phyloP scores from a whole-genome alignment of 2,888 invertebrate species.

The Phengaris arion region DNA sequence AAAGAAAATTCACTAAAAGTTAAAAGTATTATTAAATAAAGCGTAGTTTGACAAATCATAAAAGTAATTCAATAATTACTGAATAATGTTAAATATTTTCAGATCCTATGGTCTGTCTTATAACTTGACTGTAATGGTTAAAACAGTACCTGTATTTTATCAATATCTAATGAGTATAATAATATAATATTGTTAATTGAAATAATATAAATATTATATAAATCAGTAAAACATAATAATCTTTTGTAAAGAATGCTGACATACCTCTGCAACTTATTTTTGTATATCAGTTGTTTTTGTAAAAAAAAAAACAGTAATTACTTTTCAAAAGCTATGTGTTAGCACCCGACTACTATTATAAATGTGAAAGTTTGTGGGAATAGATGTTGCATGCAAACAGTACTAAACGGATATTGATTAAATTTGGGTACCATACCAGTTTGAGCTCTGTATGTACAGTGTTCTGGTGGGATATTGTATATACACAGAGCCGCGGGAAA shows the following conservation, averaged over 20 bases:
- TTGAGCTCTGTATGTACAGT: no score
- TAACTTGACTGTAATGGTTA: background rate
- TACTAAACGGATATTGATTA: no score
- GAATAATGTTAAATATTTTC: background rate
- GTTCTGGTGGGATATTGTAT: no score
- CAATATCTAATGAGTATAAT: background rate
- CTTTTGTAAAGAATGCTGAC: background rate
- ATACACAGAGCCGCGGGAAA: no score
- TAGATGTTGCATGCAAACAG: no score
- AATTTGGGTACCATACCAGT: no score
- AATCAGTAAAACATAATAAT: background rate
- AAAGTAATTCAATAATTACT: background rate
- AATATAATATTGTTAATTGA: background rate
- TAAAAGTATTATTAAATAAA: constrained; percentile 1
- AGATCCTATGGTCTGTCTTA: background rate
- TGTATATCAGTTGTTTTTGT: no score
- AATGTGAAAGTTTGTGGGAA: no score
- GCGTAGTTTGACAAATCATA: background rate
- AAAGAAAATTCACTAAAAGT: background rate
- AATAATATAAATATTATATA: background rate
- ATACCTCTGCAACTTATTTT: no score
- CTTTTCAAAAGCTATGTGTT: no score
- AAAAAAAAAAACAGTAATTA: no score
- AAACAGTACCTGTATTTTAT: background rate
- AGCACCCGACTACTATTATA: no score